Evolutionary conservation across 2,113 vertebrate species (phyloP).

Genomic region (Misgurnus mizolepis): DNA sequence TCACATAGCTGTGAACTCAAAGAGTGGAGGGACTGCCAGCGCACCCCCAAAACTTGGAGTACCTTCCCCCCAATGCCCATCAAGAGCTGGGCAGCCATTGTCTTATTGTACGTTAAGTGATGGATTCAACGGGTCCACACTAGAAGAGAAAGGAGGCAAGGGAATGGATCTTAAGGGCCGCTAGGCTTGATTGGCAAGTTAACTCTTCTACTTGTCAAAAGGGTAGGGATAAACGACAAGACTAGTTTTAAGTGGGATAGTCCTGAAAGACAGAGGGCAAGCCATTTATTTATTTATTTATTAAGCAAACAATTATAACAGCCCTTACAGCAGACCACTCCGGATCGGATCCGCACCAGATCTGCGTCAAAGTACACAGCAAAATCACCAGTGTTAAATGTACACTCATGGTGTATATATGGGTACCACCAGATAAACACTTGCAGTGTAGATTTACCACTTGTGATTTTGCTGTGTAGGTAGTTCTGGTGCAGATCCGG

Average conservation of each 20-base stretch:
- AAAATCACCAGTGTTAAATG: no score
- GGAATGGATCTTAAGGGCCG: slow-evolving; percentile 48
- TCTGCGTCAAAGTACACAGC: no score
- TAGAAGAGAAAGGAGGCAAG: slow-evolving; percentile 60
- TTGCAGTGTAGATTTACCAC: no score
- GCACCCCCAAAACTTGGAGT: slow-evolving; percentile 56
- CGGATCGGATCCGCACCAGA: no score
- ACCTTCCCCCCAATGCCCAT: slow-evolving; percentile 44
- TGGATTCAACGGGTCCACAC: slow-evolving; percentile 65
- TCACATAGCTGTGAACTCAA: slow-evolving; percentile 68
- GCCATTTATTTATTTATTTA: no score
- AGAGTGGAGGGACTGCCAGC: slow-evolving; percentile 69
- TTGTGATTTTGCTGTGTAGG: no score
- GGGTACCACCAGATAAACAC: no score
- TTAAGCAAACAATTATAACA: slow-evolving; percentile 55
- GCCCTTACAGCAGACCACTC: no score
- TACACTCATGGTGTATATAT: no score
- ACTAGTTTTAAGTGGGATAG: slow-evolving; percentile 53
- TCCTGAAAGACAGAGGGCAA: slow-evolving; percentile 51
- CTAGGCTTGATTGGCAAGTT: slow-evolving; percentile 71
- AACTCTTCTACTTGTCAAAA: slow-evolving; percentile 68
- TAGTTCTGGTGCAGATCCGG: no score
- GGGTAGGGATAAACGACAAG: slow-evolving; percentile 59
- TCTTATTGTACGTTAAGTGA: slow-evolving; percentile 68
- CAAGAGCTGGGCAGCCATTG: slow-evolving; percentile 59